Evolutionary conservation across 2,113 vertebrate genomes (phyloP), one percentile per base, ranked within the genome.

Genomic region (Grantiella picta): DNA sequence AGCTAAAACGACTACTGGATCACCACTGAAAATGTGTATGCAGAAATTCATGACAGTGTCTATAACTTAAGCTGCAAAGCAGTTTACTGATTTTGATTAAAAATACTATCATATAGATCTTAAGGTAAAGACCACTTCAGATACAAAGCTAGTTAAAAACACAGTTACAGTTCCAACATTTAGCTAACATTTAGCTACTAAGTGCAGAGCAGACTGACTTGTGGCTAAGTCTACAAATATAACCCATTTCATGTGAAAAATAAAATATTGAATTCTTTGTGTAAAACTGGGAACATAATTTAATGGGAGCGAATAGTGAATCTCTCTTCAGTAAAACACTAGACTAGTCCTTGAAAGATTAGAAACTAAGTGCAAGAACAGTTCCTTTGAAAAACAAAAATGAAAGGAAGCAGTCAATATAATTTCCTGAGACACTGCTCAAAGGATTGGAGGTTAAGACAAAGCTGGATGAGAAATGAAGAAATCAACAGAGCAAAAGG

Each of bases 321-420:
- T 59, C 36, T 64, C n/a, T 93, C n/a, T 85, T 70, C 45, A 81
- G 50, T 35, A 66, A 70, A 77, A 90, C 2, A 65, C 24, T 11
- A 88, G 36, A 86, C 21, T 31, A 83, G 38, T 24, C 54, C 47
- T 66, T 81, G 56, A 73, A 92, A 89, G 59, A 65, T 45, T 38
- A 90, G 68, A 96, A 92, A 73, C 35, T 70, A 88, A 88, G 82
- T 82, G 47, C 23, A 86, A 63, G 56, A 59, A 87, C 23, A 73
- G n/a, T 71, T 89, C 64, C 94, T 97, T 70, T 89, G 92, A 94
- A 95, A 94, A 93, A 92, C 23, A 90, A 87, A 50, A 95, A 77
- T 44, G 54, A 95, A 95, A 92, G 90, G 40, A 94, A 89, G 60
- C 7, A 2, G 90, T 77, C 95, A 81, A 82, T 85, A 57, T 64